Evolutionary conservation across 1,140 invertebrate genomes (phyloP).

Genomic region (Nephila pilipes): DNA sequence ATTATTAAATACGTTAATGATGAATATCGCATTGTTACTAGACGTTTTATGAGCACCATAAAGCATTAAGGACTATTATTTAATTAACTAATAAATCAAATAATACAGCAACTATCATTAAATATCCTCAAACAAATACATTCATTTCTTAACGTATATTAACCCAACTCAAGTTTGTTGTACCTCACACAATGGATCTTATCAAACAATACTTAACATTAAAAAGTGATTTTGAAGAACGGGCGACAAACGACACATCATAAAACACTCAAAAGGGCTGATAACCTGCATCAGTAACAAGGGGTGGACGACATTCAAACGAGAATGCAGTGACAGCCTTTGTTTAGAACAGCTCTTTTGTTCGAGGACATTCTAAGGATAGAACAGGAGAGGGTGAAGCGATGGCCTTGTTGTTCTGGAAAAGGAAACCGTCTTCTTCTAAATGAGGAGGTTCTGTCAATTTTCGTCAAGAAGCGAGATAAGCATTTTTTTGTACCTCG

Average conservation of each 20-base stretch:
- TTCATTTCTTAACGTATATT: too few species aligned
- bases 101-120: too few species aligned
- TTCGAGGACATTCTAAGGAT: neutral
- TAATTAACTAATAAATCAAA: too few species aligned
- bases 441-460: neutral
- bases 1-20: too few species aligned
- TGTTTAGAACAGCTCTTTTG: neutral
- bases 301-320: neutral
- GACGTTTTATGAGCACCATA: too few species aligned
- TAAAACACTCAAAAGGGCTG: neutral
- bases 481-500: neutral
- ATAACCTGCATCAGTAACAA: neutral
- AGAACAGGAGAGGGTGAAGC: neutral
- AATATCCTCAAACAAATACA: too few species aligned
- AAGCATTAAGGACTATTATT: too few species aligned
- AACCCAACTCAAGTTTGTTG: neutral
- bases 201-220: neutral
- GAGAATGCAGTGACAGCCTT: neutral
- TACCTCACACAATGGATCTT: neutral
- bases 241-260: neutral
- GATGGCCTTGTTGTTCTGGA: neutral
- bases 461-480: neutral
- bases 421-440: neutral
- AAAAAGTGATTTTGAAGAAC: conserved; percentile 11
- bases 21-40: too few species aligned